phyloP scores from a whole-genome alignment of 2,888 invertebrate genomes.

The Acronicta aceris region DNA sequence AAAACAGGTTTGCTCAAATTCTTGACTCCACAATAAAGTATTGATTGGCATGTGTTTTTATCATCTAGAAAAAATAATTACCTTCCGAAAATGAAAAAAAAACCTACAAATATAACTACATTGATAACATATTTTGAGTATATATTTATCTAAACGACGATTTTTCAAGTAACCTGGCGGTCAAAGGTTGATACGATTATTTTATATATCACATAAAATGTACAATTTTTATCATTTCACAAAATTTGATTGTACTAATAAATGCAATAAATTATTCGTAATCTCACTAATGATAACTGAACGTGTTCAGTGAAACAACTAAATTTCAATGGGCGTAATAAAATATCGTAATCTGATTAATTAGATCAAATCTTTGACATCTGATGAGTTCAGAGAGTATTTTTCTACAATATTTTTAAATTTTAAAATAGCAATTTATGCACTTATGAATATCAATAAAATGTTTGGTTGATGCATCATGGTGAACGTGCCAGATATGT shows the following conservation, averaged over 20 bases:
- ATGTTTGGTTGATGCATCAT: conserved; percentile 86
- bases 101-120: not conserved
- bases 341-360: conserved; percentile 75
- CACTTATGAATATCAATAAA: conserved; percentile 84
- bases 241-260: conserved; percentile 16
- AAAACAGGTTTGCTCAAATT: not conserved
- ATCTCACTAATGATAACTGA: conserved; percentile 84
- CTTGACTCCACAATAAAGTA: too few species aligned
- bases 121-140: conserved; percentile 2
- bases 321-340: conserved; percentile 75
- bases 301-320: conserved; percentile 58
- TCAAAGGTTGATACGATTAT: conserved; percentile 29
- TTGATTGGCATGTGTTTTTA: conserved; percentile 29
- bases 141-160: conserved; percentile 9
- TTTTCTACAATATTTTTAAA: conserved; percentile 88
- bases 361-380: conserved; percentile 79
- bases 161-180: conserved; percentile 4
- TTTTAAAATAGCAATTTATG: conserved; percentile 82
- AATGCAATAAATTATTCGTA: conserved; percentile 61
- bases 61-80: conserved; percentile 12
- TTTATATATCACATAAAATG: conserved; percentile 15
- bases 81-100: too few species aligned
- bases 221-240: conserved; percentile 17
- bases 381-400: conserved; percentile 85
- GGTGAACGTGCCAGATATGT: conserved; percentile 88